phyloP scores from a whole-genome alignment of 2,888 invertebrate species.

The Dryobota labecula region DNA sequence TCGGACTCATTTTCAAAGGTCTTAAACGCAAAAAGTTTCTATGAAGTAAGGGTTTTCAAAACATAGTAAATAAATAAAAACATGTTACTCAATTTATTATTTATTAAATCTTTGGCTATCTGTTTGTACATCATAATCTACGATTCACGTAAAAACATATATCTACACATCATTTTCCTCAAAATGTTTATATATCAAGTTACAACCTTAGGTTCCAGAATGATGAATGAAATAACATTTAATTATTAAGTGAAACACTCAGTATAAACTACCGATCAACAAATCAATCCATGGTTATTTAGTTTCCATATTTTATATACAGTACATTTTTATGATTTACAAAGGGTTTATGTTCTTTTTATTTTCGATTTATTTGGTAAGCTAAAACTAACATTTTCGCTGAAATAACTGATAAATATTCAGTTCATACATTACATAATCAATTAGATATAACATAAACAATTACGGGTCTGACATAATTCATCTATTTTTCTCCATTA shows the following conservation, averaged over 20 bases:
- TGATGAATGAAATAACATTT: conserved; percentile 78
- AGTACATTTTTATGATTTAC: conserved; percentile 33
- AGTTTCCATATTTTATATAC: conserved; percentile 21
- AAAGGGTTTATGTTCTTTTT: conserved; percentile 14
- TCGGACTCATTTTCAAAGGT: conserved; percentile 7
- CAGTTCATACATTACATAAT: not conserved
- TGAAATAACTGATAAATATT: conserved; percentile 17
- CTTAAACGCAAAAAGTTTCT: not conserved
- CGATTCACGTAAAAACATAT: conserved; percentile 89
- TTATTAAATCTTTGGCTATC: conserved; percentile 86
- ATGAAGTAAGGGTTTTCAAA: not conserved
- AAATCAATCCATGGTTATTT: conserved; percentile 57
- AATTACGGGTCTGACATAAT: not conserved
- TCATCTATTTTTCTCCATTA: not conserved
- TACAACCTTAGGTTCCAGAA: conserved; percentile 89
- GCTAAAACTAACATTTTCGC: conserved; percentile 5
- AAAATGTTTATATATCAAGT: conserved; percentile 86
- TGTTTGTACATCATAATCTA: conserved; percentile 88
- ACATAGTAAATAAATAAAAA: conserved; percentile 61
- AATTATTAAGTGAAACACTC: conserved; percentile 60
- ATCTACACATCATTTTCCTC: conserved; percentile 84
- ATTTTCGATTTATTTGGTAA: conserved; percentile 13
- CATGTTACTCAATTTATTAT: conserved; percentile 81
- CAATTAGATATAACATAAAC: not conserved
- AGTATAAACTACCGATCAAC: conserved; percentile 67